Evolutionary conservation across 2,113 vertebrate genomes (phyloP).

Genomic region (Athene cunicularia): DNA sequence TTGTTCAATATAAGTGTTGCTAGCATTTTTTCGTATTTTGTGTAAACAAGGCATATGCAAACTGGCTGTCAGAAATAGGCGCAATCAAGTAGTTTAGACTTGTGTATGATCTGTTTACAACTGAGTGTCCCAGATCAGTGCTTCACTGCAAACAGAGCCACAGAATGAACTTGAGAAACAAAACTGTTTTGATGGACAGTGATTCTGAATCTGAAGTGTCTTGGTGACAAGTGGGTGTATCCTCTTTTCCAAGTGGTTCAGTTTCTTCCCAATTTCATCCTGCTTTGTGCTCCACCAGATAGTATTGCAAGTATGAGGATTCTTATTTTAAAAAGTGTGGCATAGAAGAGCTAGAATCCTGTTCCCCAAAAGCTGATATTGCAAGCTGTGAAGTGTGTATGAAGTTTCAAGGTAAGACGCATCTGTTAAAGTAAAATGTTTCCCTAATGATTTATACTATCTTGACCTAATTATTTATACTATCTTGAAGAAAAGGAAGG

Average conservation of each 20-base stretch:
- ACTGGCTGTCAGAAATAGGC: background rate
- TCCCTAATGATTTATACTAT: background rate
- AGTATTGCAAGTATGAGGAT: background rate
- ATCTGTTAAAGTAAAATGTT: background rate
- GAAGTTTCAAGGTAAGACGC: background rate
- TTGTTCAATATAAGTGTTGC: background rate
- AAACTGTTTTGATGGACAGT: background rate
- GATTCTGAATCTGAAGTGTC: background rate
- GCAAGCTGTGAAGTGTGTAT: background rate
- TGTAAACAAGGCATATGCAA: background rate
- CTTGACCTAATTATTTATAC: background rate
- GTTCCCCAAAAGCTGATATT: background rate
- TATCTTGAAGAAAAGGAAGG: background rate
- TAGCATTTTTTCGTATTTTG: background rate
- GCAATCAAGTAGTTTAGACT: background rate
- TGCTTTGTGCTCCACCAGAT: background rate
- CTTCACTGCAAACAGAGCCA: background rate
- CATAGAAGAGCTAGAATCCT: background rate
- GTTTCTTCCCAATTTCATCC: background rate
- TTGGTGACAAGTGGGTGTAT: background rate
- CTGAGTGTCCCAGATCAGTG: background rate
- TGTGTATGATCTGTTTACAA: background rate
- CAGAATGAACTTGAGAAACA: background rate
- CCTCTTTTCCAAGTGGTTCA: background rate
- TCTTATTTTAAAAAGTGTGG: background rate